Evolutionary conservation across 2,888 invertebrate species (phyloP).

Genomic region (Lasioglossum oenotherae): DNA sequence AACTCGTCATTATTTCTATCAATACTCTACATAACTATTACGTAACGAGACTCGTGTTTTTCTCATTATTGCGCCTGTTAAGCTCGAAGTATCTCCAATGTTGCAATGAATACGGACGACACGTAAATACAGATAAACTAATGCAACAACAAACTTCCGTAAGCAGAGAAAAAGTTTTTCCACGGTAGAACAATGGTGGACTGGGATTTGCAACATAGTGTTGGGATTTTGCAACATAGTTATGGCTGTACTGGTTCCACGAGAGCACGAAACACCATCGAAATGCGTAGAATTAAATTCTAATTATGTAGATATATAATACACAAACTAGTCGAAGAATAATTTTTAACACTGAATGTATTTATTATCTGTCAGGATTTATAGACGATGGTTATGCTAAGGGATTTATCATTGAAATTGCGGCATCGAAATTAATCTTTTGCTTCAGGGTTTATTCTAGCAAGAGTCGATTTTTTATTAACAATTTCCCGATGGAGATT

Average conservation of each 20-base stretch:
- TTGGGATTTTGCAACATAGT: neutral
- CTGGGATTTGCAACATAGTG: neutral
- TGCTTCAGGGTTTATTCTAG: neutral
- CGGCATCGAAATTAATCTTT: neutral
- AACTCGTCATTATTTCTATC: too few species aligned
- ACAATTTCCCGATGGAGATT: neutral
- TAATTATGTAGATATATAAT: neutral
- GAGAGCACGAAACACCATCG: neutral
- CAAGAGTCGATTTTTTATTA: neutral
- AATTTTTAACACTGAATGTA: neutral
- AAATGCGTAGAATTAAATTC: neutral
- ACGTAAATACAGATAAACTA: neutral
- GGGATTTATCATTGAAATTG: neutral
- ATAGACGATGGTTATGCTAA: neutral
- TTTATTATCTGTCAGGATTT: neutral
- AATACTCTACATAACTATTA: conserved; percentile 5
- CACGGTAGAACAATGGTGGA: neutral
- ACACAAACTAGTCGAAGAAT: neutral
- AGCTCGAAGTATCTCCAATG: neutral
- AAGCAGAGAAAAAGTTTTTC: neutral
- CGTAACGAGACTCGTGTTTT: neutral
- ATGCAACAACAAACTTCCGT: neutral
- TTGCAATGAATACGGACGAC: neutral
- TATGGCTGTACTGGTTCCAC: neutral
- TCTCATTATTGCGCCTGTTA: neutral